Conservation (phyloP, 2,797 vertebrate species). For the Tauraco hartlaubi region DNA sequence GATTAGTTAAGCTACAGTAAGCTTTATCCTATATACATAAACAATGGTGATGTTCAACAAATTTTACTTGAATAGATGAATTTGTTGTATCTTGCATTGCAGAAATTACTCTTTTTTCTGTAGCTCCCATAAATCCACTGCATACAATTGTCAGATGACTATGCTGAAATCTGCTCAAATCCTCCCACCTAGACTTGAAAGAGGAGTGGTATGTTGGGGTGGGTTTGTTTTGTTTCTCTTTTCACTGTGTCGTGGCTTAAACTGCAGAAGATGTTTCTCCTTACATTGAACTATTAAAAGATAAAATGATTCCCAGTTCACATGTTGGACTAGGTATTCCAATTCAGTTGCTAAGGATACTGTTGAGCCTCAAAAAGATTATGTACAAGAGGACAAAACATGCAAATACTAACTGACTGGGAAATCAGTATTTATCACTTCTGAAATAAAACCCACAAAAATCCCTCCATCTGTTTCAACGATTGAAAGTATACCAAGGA, state of each 20-base stretch:
- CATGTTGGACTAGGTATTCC: not conserved
- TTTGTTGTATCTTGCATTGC: not conserved
- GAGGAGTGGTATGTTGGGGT: not conserved
- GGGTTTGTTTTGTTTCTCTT: not conserved
- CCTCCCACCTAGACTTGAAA: not conserved
- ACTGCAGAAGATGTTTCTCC: not conserved
- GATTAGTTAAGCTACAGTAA: not conserved
- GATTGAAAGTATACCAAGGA: not conserved
- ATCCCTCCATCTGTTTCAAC: not conserved
- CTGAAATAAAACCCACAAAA: not conserved
- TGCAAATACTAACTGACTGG: not conserved
- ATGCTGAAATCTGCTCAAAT: not conserved
- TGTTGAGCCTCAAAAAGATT: not conserved
- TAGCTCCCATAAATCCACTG: not conserved
- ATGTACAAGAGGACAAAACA: not conserved
- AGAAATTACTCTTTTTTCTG: not conserved
- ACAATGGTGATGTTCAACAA: not conserved
- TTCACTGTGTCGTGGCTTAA: not conserved
- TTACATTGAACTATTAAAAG: not conserved
- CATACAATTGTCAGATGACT: not conserved
- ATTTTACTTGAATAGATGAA: not conserved
- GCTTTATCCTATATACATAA: not conserved
- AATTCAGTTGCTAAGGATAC: not conserved
- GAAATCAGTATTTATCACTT: not conserved
- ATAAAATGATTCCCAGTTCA: not conserved